Evolutionary conservation across 2,888 invertebrate genomes (phyloP), one percentile per base, ranked within the genome.

Genomic region (Chrysolina haemoptera): DNA sequence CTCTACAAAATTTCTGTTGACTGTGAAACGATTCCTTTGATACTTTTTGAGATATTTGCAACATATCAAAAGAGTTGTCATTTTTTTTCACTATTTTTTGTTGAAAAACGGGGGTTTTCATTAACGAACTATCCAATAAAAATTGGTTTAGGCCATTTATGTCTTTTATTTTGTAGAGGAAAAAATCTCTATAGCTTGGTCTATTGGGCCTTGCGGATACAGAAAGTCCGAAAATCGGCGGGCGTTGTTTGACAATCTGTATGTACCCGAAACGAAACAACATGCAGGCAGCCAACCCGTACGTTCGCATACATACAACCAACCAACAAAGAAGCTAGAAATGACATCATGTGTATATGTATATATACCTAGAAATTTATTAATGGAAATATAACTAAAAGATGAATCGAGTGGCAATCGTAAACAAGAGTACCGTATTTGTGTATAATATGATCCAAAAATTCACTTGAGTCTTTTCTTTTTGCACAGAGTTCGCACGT

Each of bases 361-460:
- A 65, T 76, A 78, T 81, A 81, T 79, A 77, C 80, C 78, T 80
- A 79, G 76, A 40, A 67, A 78, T 79, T 80, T 80, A 81, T 79
- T 75, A 77, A 75, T 77, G 81, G 80, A 78, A 83, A 82, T 81
- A 82, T 82, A 82, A 81, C 79, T 81, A 79, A 82, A 59, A 84
- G 83, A 83, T 82, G 80, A 83, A 83, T 83, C 83, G 82, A 83
- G 85, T 84, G 84, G 84, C 83, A 84, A 84, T 80, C 82, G 80
- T 81, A 82, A 82, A 74, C 71, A 75, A 85, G 82, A 82, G 82
- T 85, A 84, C 82, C 71, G 62, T 50, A 66, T 20, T 50, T 66
- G 35, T 35, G 41, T 50, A 50, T 66, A 55, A 55, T 55, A 55
- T 55, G 22, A 55, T 55, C 20, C 55, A 22, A 55, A 55, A 55